Evolutionary conservation across 1,140 invertebrate genomes (phyloP).

Genomic region (Alviniconcha marisindica): DNA sequence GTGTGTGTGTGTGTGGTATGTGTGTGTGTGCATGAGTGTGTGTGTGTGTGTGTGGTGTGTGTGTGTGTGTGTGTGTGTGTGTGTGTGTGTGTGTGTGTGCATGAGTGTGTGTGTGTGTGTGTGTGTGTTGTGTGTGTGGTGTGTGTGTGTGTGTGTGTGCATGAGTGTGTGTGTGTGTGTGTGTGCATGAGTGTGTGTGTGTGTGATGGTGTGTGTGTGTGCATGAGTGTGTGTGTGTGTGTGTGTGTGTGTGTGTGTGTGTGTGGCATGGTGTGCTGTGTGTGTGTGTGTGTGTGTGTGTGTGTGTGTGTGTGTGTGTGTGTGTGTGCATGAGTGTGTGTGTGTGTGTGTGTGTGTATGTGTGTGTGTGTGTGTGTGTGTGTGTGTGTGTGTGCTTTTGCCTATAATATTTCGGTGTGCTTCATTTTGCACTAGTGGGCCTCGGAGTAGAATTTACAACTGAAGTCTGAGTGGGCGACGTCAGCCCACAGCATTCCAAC

Average conservation of each 20-base stretch:
- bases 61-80: conserved; percentile 16
- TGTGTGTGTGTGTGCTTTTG: not conserved
- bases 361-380: conserved; percentile 13
- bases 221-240: not conserved
- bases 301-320: conserved; percentile 17
- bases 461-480: too few species aligned
- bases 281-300: conserved; percentile 15
- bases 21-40: not conserved
- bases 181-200: conserved; percentile 6
- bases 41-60: conserved; percentile 22
- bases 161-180: conserved; percentile 8
- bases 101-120: conserved; percentile 14
- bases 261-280: not conserved
- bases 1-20: too few species aligned
- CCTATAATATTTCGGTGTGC: too few species aligned
- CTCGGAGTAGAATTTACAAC: too few species aligned
- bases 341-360: conserved; percentile 19
- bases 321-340: not conserved
- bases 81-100: not conserved
- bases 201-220: not conserved
- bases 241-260: conserved; percentile 15
- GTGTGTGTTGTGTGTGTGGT: too few species aligned
- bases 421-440: too few species aligned
- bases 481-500: too few species aligned
- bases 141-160: conserved; percentile 7